These are phyloP conservation scores for Trochalopteron elliotii DNA, from an alignment of 2,113 vertebrate genomes.

Conservation along the genomic window DNA sequence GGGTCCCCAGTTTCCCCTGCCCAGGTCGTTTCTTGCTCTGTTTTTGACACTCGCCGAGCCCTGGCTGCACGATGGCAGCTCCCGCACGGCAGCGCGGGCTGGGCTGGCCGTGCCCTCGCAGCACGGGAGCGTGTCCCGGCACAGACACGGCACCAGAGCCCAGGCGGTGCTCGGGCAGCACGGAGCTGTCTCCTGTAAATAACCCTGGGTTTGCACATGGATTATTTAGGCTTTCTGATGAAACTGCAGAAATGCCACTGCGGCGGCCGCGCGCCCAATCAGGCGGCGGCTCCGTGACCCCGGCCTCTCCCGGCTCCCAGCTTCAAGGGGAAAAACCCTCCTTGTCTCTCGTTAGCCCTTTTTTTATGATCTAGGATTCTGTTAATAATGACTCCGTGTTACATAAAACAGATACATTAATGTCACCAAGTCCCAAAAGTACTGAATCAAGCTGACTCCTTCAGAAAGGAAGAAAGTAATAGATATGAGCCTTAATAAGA, in stretches of 20 bases:
- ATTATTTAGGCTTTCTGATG: constrained; percentile 80
- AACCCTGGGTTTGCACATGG: constrained; percentile 61
- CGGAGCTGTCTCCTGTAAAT: constrained; percentile 62
- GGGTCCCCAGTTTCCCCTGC: neutral
- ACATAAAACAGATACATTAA: constrained; percentile 78
- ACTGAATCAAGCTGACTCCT: constrained; percentile 69
- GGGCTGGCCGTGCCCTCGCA: neutral
- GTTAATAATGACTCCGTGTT: constrained; percentile 70
- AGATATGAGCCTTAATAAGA: neutral
- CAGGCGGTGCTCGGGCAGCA: neutral
- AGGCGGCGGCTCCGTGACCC: constrained; percentile 75
- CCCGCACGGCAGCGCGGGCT: neutral
- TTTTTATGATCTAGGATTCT: constrained; percentile 73
- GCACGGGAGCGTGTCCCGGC: neutral
- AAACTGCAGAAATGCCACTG: constrained; percentile 80
- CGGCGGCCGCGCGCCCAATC: constrained; percentile 77
- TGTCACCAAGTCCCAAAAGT: constrained; percentile 72
- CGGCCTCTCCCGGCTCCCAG: constrained; percentile 83
- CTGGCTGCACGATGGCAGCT: rapidly evolving
- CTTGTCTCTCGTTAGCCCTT: constrained; percentile 78
- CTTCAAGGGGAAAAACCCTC: constrained; percentile 83
- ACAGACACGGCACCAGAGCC: neutral
- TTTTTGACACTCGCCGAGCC: neutral
- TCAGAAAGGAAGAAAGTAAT: constrained; percentile 24
- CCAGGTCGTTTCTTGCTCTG: neutral